These are phyloP conservation scores for Lagocephalus sceleratus DNA, from an alignment of 2,797 vertebrate genomes.

Conservation along the genomic window DNA sequence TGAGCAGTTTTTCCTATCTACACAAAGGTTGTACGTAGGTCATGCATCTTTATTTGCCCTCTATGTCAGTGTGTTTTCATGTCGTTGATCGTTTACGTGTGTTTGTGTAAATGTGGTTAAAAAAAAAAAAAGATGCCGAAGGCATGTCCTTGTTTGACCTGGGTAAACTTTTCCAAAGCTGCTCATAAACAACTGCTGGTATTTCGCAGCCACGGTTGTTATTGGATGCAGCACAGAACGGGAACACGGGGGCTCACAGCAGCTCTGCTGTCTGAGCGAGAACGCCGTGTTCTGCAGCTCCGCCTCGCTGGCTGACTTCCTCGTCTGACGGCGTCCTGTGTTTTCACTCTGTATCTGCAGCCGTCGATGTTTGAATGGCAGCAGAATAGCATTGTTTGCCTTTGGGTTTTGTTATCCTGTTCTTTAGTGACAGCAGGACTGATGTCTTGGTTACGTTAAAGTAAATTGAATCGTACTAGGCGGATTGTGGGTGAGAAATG, in stretches of 20 bases:
- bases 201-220: neutral
- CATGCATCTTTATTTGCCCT: too few relatives aligned
- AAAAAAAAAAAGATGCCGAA: too few relatives aligned
- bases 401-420: too few relatives aligned
- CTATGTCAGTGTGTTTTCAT: neutral
- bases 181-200: neutral
- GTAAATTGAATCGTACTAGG: too few relatives aligned
- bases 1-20: neutral
- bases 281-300: constrained; percentile 25
- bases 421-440: too few relatives aligned
- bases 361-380: neutral
- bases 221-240: neutral
- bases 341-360: neutral
- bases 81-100: too few relatives aligned
- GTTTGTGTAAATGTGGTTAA: neutral
- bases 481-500: too few relatives aligned
- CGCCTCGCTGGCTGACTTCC: constrained; percentile 5
- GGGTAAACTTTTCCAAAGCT: neutral
- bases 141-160: too few relatives aligned
- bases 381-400: neutral
- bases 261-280: constrained; percentile 11
- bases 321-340: neutral
- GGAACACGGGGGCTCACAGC: constrained; percentile 1
- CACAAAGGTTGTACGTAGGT: too few relatives aligned
- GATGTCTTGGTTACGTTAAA: too few relatives aligned